Percentiles rank a stretch among this genome's conserved stretches.
Evolutionary conservation across 2,113 vertebrate genomes (phyloP).

Genomic region (Equus przewalskii): DNA sequence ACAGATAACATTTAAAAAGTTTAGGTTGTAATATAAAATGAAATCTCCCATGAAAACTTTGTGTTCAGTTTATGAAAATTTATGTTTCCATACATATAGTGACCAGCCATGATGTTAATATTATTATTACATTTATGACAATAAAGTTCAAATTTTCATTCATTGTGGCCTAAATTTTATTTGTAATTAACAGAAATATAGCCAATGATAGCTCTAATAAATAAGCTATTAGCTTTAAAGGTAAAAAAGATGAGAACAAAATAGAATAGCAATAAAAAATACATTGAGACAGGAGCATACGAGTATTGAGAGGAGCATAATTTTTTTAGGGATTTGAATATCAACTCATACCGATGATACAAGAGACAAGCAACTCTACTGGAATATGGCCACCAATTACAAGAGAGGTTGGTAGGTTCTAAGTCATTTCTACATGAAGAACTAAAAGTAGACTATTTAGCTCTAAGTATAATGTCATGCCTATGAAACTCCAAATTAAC

Average conservation of each 20-base stretch:
- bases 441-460: not conserved
- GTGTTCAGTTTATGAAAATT: not conserved
- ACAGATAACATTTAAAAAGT: not conserved
- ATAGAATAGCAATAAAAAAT: not conserved
- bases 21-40: not conserved
- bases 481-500: not conserved
- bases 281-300: not conserved
- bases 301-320: not conserved
- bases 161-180: not conserved
- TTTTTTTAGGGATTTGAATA: not conserved
- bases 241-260: not conserved
- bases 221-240: not conserved
- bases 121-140: not conserved
- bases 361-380: not conserved
- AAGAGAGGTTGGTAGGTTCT: not conserved
- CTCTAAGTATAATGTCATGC: not conserved
- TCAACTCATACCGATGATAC: not conserved
- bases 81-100: not conserved
- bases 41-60: not conserved
- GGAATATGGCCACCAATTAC: not conserved
- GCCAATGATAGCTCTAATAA: not conserved
- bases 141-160: not conserved
- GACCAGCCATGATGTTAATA: not conserved
- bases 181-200: not conserved
- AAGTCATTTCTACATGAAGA: not conserved